A percentile compares a stretch with the other conserved stretches of the same genome.
phyloP scores from a whole-genome alignment of 92 coral and sea anemone species.

The Plumapathes pennacea region DNA sequence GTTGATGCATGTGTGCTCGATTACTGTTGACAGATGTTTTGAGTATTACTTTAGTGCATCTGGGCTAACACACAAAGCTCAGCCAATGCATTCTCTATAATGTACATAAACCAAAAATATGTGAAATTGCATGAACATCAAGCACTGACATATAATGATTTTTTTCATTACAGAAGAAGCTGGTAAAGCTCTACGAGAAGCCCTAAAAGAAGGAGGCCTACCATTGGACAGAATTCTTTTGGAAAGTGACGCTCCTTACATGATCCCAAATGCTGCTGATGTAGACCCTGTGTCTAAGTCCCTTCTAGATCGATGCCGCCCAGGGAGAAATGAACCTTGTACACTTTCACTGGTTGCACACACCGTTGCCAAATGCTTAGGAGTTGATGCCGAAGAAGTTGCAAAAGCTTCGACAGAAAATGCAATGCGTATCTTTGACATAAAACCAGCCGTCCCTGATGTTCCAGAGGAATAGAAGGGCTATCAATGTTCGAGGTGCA shows the following conservation, averaged over 20 bases:
- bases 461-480: too few species aligned
- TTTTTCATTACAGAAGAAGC: slow-evolving; percentile 50
- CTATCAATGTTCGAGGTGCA: too few species aligned
- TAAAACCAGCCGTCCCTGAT: slow-evolving; percentile 19
- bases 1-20: too few species aligned
- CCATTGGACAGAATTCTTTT: slow-evolving; percentile 88
- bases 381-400: slow-evolving; percentile 85
- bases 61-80: too few species aligned
- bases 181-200: slow-evolving; percentile 87
- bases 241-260: slow-evolving; percentile 97
- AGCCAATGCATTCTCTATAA: background rate
- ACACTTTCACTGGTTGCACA: slow-evolving; percentile 88
- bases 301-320: slow-evolving; percentile 78
- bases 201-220: slow-evolving; percentile 82
- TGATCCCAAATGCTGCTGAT: slow-evolving; percentile 97
- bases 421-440: slow-evolving; percentile 80
- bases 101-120: too few species aligned
- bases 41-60: too few species aligned
- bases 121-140: too few species aligned
- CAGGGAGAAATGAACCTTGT: slow-evolving; percentile 98
- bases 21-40: too few species aligned
- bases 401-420: slow-evolving; percentile 85
- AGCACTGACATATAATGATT: too few species aligned
- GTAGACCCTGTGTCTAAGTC: slow-evolving; percentile 77
- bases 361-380: slow-evolving; percentile 85